These are phyloP conservation scores for Oxytorus armatus DNA, from an alignment of 2,888 invertebrate genomes.

Conservation along the genomic window DNA sequence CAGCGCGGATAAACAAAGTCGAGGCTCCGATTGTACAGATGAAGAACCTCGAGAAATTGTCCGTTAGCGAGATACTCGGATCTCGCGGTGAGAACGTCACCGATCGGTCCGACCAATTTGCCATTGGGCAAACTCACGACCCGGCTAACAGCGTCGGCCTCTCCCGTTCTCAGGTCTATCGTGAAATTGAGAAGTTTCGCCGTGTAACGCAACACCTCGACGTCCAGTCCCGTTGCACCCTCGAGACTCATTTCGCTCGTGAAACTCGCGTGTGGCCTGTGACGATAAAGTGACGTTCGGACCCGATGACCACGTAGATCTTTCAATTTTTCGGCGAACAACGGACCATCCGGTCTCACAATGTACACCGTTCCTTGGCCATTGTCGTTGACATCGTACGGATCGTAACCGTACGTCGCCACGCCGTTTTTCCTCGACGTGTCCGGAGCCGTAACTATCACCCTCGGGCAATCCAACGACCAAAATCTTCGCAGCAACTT, in stretches of 20 bases:
- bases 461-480: constrained; percentile 55
- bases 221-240: constrained; percentile 56
- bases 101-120: constrained; percentile 49
- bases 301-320: constrained; percentile 59
- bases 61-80: constrained; percentile 62
- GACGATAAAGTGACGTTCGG: constrained; percentile 58
- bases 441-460: constrained; percentile 37
- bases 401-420: constrained; percentile 57
- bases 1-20: constrained; percentile 59
- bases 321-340: constrained; percentile 67
- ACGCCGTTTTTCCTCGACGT: background rate
- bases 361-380: constrained; percentile 2
- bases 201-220: constrained; percentile 56
- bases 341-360: constrained; percentile 1
- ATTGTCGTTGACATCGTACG: constrained; percentile 6
- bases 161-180: constrained; percentile 40
- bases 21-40: constrained; percentile 6
- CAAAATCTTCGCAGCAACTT: constrained; percentile 54
- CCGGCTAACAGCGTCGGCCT: constrained; percentile 47
- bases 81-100: constrained; percentile 61
- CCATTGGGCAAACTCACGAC: constrained; percentile 51
- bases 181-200: constrained; percentile 64
- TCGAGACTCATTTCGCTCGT: background rate
- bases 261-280: constrained; percentile 49
- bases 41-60: constrained; percentile 53